Conservation (phyloP, 2,797 vertebrate species). For the Bradypus variegatus region DNA sequence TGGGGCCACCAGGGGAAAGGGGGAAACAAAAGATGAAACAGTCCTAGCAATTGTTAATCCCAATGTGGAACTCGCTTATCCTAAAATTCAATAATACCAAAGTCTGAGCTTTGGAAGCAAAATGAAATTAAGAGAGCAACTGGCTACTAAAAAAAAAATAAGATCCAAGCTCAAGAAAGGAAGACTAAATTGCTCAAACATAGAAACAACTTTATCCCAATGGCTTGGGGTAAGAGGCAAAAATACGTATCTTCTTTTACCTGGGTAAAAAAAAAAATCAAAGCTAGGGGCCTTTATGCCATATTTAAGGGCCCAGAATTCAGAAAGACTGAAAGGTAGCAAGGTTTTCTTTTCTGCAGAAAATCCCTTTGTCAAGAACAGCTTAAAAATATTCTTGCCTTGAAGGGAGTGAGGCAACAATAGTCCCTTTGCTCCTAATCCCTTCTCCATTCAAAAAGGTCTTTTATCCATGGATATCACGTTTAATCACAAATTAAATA, state of each 20-base stretch:
- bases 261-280: not conserved
- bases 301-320: slow-evolving; percentile 9
- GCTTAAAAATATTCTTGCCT: not conserved
- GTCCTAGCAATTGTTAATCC: not conserved
- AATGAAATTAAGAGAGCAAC: not conserved
- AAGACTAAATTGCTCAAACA: not conserved
- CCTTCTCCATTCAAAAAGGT: not conserved
- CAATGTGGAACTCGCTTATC: not conserved
- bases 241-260: not conserved
- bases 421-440: not conserved
- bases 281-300: not conserved
- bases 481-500: not conserved
- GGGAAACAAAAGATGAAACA: not conserved
- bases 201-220: not conserved
- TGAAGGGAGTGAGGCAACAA: not conserved
- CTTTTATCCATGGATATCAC: not conserved
- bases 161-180: not conserved
- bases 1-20: not conserved
- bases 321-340: not conserved
- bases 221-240: not conserved
- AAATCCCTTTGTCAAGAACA: not conserved
- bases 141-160: not conserved
- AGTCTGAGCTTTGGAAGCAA: not conserved
- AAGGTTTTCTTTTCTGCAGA: not conserved
- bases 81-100: not conserved